These are phyloP conservation scores for Accipiter cooperii DNA, from an alignment of 2,113 vertebrate species.

Conservation along the genomic window DNA sequence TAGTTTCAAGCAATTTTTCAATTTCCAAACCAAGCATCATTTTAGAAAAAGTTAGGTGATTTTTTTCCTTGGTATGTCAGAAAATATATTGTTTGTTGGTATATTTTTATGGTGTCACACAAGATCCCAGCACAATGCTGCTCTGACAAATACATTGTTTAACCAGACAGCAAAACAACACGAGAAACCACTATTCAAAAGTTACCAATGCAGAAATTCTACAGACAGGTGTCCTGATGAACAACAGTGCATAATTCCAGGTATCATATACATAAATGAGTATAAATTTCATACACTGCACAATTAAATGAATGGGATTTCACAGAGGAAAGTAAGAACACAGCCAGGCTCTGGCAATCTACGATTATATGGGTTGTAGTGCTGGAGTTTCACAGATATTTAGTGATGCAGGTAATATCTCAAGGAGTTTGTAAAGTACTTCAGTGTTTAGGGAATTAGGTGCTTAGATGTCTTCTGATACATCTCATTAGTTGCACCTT, in stretches of 20 bases:
- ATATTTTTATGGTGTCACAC: background rate
- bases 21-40: slow-evolving; percentile 13
- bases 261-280: background rate
- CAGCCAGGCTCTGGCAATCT: background rate
- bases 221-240: background rate
- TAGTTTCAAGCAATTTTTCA: slow-evolving; percentile 54
- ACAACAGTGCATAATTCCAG: background rate
- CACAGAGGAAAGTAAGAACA: background rate
- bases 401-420: background rate
- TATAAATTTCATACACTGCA: background rate
- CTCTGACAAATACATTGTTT: background rate
- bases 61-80: background rate
- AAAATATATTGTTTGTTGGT: background rate
- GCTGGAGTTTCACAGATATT: background rate
- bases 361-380: background rate
- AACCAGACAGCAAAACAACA: background rate
- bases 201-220: background rate
- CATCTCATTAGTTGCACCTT: background rate
- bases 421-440: background rate
- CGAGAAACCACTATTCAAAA: background rate
- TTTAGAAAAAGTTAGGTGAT: background rate
- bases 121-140: background rate
- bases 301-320: background rate
- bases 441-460: background rate
- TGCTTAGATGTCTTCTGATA: background rate